A percentile compares a stretch with the other conserved stretches of the same genome.
These are phyloP conservation scores for Deilephila elpenor DNA, from an alignment of 2,888 invertebrate species.

Conservation along the genomic window DNA sequence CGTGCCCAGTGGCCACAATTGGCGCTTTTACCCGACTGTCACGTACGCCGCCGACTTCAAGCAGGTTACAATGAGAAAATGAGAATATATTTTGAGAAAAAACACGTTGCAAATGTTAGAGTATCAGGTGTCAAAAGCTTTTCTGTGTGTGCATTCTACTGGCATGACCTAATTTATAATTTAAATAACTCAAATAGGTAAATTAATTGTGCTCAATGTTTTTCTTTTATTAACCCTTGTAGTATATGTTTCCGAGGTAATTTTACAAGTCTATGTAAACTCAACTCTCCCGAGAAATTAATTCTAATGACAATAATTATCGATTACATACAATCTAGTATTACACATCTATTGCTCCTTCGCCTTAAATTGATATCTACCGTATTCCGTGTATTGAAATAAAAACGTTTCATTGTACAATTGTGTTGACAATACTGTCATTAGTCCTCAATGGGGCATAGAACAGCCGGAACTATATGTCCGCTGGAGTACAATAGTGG, in stretches of 20 bases:
- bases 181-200: too few species aligned
- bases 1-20: slow-evolving; percentile 64
- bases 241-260: too few species aligned
- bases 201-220: too few species aligned
- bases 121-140: not conserved
- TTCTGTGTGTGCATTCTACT: not conserved
- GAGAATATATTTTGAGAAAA: slow-evolving; percentile 4
- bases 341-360: not conserved
- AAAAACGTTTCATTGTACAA: slow-evolving; percentile 30
- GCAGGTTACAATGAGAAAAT: slow-evolving; percentile 30
- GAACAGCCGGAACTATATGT: slow-evolving; percentile 70
- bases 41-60: slow-evolving; percentile 65
- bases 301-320: too few species aligned
- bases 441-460: slow-evolving; percentile 37
- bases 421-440: slow-evolving; percentile 32
- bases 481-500: slow-evolving; percentile 60
- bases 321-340: not conserved
- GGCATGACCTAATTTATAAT: too few species aligned
- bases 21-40: slow-evolving; percentile 71
- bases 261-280: too few species aligned
- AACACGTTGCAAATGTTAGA: not conserved
- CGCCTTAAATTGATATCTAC: not conserved
- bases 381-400: slow-evolving; percentile 28
- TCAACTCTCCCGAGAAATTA: too few species aligned
- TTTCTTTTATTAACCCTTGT: too few species aligned